Evolutionary conservation across 2,797 vertebrate genomes (phyloP).

Genomic region (Alexandromys oeconomus): DNA sequence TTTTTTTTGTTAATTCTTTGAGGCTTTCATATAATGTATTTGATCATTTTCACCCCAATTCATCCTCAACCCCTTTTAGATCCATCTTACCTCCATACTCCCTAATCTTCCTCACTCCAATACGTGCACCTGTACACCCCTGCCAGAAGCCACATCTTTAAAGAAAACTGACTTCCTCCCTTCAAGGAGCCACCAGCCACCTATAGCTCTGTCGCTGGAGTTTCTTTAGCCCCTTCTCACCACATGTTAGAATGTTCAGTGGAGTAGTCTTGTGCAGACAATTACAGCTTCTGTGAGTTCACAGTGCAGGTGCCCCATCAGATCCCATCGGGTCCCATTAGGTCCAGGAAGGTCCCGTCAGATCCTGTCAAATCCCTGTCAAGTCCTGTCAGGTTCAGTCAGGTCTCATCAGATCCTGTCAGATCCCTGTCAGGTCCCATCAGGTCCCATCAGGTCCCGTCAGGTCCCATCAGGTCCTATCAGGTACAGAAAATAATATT

Average conservation of each 20-base stretch:
- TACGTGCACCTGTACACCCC: neutral
- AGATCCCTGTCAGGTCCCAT: too few species aligned
- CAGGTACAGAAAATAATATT: neutral
- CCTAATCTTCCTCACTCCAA: neutral
- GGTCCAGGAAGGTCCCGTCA: fast-evolving
- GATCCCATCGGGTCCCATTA: too few species aligned
- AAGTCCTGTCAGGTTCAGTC: too few species aligned
- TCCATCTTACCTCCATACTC: neutral
- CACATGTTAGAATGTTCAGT: neutral
- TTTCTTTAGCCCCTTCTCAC: neutral
- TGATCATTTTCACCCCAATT: neutral
- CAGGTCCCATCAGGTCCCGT: neutral
- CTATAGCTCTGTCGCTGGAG: too few species aligned
- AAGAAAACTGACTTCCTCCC: neutral
- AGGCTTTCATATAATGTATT: neutral
- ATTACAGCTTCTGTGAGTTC: neutral
- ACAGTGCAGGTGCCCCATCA: neutral
- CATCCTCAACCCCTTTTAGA: neutral
- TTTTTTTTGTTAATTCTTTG: neutral
- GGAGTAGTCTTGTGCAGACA: neutral
- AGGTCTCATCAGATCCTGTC: too few species aligned
- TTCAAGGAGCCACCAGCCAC: neutral
- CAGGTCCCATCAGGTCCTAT: too few species aligned
- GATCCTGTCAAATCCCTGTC: too few species aligned
- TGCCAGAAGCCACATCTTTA: neutral